These are phyloP conservation scores for Caenorhabditis japonica DNA, from an alignment of 2,888 invertebrate genomes.

Conservation along the genomic window DNA sequence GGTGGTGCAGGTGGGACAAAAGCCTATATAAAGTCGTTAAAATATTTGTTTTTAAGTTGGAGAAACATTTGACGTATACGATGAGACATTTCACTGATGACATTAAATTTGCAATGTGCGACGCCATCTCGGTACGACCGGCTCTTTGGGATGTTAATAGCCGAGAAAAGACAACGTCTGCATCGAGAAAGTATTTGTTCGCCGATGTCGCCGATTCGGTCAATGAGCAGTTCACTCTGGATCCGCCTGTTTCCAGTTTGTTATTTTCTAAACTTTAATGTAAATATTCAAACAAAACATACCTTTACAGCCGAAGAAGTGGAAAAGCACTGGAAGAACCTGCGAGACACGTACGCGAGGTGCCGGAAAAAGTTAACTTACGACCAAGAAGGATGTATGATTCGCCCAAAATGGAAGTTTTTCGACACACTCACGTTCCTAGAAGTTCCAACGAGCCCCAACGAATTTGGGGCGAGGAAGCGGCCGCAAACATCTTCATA, in stretches of 20 bases:
- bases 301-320: slow-evolving; percentile 55
- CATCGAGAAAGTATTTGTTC: slow-evolving; percentile 41
- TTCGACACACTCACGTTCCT: slow-evolving; percentile 42
- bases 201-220: slow-evolving; percentile 46
- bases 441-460: slow-evolving; percentile 6
- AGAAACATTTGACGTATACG: too few species aligned
- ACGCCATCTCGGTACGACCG: slow-evolving; percentile 42
- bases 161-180: slow-evolving; percentile 44
- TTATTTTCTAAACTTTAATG: background rate
- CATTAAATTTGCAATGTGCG: slow-evolving; percentile 52
- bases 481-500: slow-evolving; percentile 11
- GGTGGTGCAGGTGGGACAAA: slow-evolving; percentile 1
- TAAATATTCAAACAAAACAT: background rate
- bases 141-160: slow-evolving; percentile 48
- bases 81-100: slow-evolving; percentile 46
- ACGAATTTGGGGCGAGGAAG: slow-evolving; percentile 10
- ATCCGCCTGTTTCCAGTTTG: slow-evolving; percentile 46
- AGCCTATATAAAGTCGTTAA: too few species aligned
- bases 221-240: slow-evolving; percentile 37
- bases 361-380: slow-evolving; percentile 49
- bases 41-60: too few species aligned
- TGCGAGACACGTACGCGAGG: slow-evolving; percentile 60
- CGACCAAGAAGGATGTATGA: slow-evolving; percentile 51
- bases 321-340: slow-evolving; percentile 61
- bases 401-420: slow-evolving; percentile 62